Evolutionary conservation across 1,140 invertebrate species (phyloP).

Genomic region (Popillia japonica): DNA sequence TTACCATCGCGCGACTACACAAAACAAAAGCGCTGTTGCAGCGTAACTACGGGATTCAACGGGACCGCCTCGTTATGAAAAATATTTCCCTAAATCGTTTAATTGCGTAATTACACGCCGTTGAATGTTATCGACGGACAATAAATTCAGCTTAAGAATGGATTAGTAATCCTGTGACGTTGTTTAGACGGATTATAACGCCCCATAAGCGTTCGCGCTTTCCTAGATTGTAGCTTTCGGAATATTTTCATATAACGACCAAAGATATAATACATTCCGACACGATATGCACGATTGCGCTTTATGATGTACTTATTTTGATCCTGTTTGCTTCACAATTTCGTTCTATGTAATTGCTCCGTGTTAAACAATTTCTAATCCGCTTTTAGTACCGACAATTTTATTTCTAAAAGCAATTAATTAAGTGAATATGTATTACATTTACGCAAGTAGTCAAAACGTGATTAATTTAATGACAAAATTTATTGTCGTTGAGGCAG

Average conservation of each 20-base stretch:
- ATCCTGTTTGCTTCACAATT: too few species aligned
- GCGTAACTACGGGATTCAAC: neutral
- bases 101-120: conserved; percentile 9
- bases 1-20: neutral
- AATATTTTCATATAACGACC: neutral
- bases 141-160: conserved; percentile 19
- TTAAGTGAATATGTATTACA: too few species aligned
- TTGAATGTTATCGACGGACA: conserved; percentile 29
- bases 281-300: neutral
- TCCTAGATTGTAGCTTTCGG: neutral
- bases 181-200: conserved; percentile 12
- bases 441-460: too few species aligned
- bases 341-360: too few species aligned
- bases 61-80: neutral
- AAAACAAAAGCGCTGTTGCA: neutral
- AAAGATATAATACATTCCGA: conserved; percentile 5
- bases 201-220: neutral
- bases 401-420: too few species aligned
- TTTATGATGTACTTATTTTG: neutral
- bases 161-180: conserved; percentile 22
- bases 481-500: neutral
- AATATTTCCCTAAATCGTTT: conserved; percentile 14
- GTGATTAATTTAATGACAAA: conserved; percentile 1
- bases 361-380: too few species aligned
- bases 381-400: too few species aligned